Conservation (phyloP, 2,888 invertebrate species). For the Chironomus tentans region DNA sequence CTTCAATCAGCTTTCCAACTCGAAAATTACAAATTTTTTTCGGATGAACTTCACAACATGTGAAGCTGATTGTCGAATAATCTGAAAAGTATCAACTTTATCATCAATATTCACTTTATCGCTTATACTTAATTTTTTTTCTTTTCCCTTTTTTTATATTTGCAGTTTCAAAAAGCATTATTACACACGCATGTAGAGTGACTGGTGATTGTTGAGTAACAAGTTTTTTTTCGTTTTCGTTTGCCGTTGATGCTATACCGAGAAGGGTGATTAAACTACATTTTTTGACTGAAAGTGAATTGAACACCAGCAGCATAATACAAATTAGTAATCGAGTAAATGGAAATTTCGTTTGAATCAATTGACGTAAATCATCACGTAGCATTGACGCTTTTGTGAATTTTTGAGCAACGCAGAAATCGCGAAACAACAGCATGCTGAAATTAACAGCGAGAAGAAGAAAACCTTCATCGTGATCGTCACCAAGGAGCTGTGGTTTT, state of each 20-base stretch:
- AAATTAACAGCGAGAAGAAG: background rate
- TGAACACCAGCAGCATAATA: background rate
- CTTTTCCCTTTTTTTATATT: background rate
- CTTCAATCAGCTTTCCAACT: too few relatives aligned
- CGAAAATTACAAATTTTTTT: too few relatives aligned
- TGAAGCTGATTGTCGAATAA: background rate
- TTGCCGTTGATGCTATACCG: background rate
- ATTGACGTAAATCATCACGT: too few relatives aligned
- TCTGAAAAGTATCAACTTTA: background rate
- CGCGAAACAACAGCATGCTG: too few relatives aligned
- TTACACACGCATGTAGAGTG: background rate
- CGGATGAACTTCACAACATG: background rate
- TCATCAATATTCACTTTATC: background rate
- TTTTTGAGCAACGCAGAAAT: too few relatives aligned
- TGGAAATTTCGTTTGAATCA: too few relatives aligned
- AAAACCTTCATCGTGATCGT: background rate
- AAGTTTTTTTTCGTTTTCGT: background rate
- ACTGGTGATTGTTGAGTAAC: background rate
- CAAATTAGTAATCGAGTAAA: background rate
- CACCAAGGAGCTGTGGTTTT: background rate
- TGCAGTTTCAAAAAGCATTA: background rate
- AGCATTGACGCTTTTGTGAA: too few relatives aligned
- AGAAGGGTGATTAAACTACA: background rate
- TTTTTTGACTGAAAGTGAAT: constrained; percentile 26
- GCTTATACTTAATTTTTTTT: background rate